A percentile compares a stretch with the other conserved stretches of the same genome.
phyloP scores from a whole-genome alignment of 2,797 vertebrate genomes.

The Pempheris klunzingeri region DNA sequence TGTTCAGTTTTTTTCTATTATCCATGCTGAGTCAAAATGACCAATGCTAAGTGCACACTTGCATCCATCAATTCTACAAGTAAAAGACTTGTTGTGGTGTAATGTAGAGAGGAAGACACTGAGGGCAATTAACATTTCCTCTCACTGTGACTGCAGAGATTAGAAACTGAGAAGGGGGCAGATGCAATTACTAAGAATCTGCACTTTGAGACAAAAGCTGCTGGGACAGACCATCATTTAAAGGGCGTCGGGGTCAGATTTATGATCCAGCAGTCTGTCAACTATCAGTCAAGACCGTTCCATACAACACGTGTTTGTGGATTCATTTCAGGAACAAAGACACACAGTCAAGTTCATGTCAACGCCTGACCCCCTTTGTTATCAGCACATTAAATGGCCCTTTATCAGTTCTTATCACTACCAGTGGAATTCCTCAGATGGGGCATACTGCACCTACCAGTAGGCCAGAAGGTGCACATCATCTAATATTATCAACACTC shows the following conservation, averaged over 20 bases:
- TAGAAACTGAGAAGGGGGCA: conserved; percentile 26
- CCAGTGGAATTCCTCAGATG: too few species aligned
- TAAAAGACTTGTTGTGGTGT: conserved; percentile 3
- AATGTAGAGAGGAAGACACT: conserved; percentile 16
- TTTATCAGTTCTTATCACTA: too few species aligned
- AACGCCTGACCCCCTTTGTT: too few species aligned
- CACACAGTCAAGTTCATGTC: not conserved
- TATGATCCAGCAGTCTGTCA: conserved; percentile 8
- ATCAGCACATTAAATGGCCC: too few species aligned
- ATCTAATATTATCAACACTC: too few species aligned
- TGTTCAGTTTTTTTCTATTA: not conserved
- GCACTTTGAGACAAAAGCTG: conserved; percentile 27
- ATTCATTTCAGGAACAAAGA: not conserved
- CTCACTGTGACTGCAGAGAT: conserved; percentile 15
- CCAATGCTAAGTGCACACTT: not conserved
- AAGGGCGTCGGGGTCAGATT: conserved; percentile 8
- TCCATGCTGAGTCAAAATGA: not conserved
- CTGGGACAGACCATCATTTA: conserved; percentile 29
- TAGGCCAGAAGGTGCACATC: too few species aligned
- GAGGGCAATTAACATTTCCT: conserved; percentile 25
- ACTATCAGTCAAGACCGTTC: conserved; percentile 14
- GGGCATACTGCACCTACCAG: too few species aligned
- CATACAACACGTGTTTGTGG: not conserved
- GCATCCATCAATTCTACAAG: not conserved
- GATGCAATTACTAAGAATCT: conserved; percentile 35